Evolutionary conservation across 2,797 vertebrate genomes (phyloP).

Genomic region (Brachyalestes nurse): DNA sequence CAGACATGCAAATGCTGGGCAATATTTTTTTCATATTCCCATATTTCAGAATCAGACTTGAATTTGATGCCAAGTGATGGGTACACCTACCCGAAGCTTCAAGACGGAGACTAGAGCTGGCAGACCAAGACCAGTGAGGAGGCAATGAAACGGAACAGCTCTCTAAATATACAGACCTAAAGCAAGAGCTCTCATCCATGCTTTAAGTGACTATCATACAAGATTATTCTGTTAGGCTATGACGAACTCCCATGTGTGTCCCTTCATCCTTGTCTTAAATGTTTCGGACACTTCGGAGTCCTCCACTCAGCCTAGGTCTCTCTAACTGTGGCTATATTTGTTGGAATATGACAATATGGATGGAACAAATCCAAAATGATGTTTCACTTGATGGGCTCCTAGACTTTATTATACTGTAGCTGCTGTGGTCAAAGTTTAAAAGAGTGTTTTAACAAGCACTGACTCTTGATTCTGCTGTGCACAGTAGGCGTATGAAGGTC

Average conservation of each 20-base stretch:
- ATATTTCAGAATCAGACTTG: conserved; percentile 10
- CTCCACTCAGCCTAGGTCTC: conserved; percentile 5
- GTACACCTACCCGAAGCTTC: conserved; percentile 14
- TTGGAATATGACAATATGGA: neutral
- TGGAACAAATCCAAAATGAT: conserved; percentile 10
- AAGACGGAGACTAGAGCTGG: conserved; percentile 28
- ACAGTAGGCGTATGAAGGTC: conserved; percentile 18
- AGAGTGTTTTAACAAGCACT: conserved; percentile 30
- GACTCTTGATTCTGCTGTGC: conserved; percentile 4
- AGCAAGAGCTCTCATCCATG: conserved; percentile 27
- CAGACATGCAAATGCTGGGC: conserved; percentile 11
- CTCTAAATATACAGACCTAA: conserved; percentile 7
- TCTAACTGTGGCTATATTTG: neutral
- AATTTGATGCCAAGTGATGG: conserved; percentile 32
- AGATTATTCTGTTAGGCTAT: conserved; percentile 18
- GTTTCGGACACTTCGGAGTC: neutral
- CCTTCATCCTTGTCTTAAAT: conserved; percentile 3
- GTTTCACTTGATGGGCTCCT: neutral
- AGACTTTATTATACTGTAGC: conserved; percentile 12
- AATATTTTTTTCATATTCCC: neutral
- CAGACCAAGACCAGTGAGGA: conserved; percentile 8
- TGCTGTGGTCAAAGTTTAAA: conserved; percentile 8
- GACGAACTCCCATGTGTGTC: conserved; percentile 7
- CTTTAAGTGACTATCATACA: conserved; percentile 25
- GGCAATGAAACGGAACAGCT: conserved; percentile 20